Evolutionary conservation across 2,113 vertebrate species (phyloP).

Genomic region (Tenrec ecaudatus): DNA sequence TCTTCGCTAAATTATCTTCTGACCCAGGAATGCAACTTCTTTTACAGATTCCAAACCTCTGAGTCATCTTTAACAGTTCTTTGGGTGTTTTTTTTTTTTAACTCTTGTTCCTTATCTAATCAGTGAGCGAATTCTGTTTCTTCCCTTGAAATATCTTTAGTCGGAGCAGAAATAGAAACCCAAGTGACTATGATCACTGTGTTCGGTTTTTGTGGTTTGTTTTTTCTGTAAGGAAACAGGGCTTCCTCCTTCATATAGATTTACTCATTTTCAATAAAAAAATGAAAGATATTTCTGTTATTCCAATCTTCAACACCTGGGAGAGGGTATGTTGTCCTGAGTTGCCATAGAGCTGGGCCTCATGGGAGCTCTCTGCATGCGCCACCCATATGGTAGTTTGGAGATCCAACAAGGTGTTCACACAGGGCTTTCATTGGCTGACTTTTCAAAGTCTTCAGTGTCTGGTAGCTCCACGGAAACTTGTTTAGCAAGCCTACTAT

Average conservation of each 20-base stretch:
- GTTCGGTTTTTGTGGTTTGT: not conserved
- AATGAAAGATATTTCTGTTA: slow-evolving; percentile 2
- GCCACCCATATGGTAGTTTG: not conserved
- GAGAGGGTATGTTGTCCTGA: not conserved
- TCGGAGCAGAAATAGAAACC: not conserved
- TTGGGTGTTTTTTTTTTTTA: not conserved
- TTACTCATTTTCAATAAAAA: not conserved
- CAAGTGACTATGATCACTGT: not conserved
- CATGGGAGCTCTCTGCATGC: not conserved
- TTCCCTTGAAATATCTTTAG: not conserved
- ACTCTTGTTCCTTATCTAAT: slow-evolving; percentile 38
- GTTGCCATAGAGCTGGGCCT: not conserved
- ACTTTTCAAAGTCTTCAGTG: not conserved
- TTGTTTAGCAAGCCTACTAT: not conserved
- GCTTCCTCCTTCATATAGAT: not conserved
- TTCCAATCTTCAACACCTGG: not conserved
- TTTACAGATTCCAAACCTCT: not conserved
- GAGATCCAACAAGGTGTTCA: not conserved
- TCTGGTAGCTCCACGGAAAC: not conserved
- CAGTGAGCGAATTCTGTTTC: slow-evolving; percentile 27
- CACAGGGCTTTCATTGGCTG: not conserved
- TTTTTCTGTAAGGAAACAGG: not conserved
- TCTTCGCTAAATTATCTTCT: not conserved
- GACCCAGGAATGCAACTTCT: not conserved
- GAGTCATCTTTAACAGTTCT: not conserved